These are phyloP conservation scores for Acanthisitta chloris DNA, from an alignment of 2,113 vertebrate genomes.

Conservation along the genomic window DNA sequence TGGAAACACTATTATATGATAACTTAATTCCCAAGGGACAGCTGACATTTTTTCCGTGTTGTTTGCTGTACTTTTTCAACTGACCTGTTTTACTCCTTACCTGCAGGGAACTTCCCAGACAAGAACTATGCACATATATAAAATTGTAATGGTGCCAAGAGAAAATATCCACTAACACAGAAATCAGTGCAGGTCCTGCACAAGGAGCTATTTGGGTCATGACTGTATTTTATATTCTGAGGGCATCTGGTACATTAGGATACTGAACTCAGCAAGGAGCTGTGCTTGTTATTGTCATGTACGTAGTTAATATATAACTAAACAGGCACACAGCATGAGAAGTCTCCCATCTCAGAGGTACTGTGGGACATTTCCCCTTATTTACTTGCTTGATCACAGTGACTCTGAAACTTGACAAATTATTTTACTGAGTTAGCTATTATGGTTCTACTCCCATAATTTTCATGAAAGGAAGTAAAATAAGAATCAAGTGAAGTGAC, in stretches of 20 bases:
- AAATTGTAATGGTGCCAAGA: not conserved
- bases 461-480: not conserved
- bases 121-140: not conserved
- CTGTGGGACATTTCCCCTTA: not conserved
- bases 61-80: not conserved
- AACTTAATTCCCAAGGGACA: not conserved
- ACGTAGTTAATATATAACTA: not conserved
- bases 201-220: not conserved
- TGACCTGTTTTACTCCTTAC: not conserved
- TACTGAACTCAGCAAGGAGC: not conserved
- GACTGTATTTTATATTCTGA: not conserved
- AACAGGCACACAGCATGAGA: not conserved
- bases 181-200: not conserved
- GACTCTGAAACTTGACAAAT: not conserved
- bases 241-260: not conserved
- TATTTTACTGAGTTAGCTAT: not conserved
- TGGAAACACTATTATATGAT: not conserved
- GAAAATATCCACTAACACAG: not conserved
- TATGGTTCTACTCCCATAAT: not conserved
- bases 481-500: slow-evolving; percentile 1
- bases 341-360: not conserved
- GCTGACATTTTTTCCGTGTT: not conserved
- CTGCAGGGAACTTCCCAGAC: not conserved
- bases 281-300: not conserved
- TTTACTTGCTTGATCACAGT: not conserved